Evolutionary conservation across 2,888 invertebrate genomes (phyloP), one percentile per base, ranked within the genome.

Genomic region (Endomychus coccineus): DNA sequence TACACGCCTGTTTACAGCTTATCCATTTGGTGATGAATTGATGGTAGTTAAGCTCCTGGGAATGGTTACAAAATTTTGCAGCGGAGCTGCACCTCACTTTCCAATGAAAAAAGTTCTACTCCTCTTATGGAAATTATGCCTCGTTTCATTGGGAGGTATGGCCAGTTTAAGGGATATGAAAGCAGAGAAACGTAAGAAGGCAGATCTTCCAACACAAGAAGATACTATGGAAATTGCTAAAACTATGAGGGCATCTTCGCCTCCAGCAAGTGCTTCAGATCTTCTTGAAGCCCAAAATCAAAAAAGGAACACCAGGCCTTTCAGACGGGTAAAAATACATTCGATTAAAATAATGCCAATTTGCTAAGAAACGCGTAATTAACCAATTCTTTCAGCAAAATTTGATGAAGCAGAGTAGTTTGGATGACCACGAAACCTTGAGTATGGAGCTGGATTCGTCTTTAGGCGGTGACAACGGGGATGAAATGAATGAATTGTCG

Each of bases 51-150:
- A 91, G 57, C 71, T 98, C 34, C 75, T 98, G 40, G 84, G 88
- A 45, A 96, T 98, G 96, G 89, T 97, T 16, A 94, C 94, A 17
- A 79, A 86, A 50, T 92, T 97, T 61, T 97, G 97, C 67, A 89
- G 91, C 51, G 96, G 96, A 1, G 82, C 85, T 15, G 87, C 91
- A 4, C 92, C 96, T 11, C 95, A 97, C 69, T 97, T 94, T 68
- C 98, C 98, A 2, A 96, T 98, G 80, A 96, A 95, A 64, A 99
- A 98, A 69, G 89, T 97, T 6, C 71, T 99, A 11, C 69, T 99
- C 29, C 69, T 98, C 11, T 64, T 96, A 2, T 98, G 98, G 98
- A 98, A 98, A 70, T 77, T 91, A 6, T 78, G 96, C 39, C 71
- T 99, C 33, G 81, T 95, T 2, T 84, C 88, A 9, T 70, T 98